phyloP scores from a whole-genome alignment of 2,113 vertebrate species.

The Dasyornis broadbenti region DNA sequence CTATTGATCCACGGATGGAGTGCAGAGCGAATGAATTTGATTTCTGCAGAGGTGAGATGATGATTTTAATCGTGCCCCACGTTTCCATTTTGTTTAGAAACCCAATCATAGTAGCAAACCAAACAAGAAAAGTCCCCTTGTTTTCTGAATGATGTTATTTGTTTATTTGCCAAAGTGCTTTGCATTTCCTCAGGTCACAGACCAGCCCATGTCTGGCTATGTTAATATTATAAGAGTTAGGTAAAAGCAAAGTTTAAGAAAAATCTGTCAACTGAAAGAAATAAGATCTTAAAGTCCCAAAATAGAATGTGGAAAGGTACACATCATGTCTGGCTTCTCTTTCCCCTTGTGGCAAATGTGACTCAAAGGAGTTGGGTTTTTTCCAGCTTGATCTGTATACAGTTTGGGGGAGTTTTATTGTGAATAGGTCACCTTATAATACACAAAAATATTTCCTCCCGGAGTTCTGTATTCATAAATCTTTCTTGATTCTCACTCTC shows the following conservation, averaged over 20 bases:
- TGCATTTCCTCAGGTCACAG: constrained; percentile 60
- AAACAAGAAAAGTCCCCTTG: constrained; percentile 70
- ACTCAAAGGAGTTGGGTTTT: constrained; percentile 75
- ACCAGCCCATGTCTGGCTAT: constrained; percentile 61
- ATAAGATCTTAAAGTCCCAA: constrained; percentile 78
- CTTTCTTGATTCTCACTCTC: neutral
- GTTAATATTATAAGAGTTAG: constrained; percentile 31
- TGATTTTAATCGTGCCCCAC: neutral
- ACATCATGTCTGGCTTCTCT: constrained; percentile 77
- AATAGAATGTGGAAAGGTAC: constrained; percentile 78
- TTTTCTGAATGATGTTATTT: constrained; percentile 69
- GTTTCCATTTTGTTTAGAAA: constrained; percentile 35
- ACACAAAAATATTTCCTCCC: constrained; percentile 24
- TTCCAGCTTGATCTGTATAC: constrained; percentile 65
- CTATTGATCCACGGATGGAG: neutral
- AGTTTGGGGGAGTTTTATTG: constrained; percentile 51
- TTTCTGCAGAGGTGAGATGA: constrained; percentile 15
- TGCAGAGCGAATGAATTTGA: neutral
- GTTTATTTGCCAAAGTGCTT: constrained; percentile 60
- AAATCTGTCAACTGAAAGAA: constrained; percentile 72
- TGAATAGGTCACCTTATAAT: constrained; percentile 50
- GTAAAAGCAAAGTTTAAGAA: constrained; percentile 56
- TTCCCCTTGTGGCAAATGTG: constrained; percentile 74
- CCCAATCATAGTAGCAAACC: neutral
- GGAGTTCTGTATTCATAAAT: constrained; percentile 10